Evolutionary conservation across 2,888 invertebrate genomes (phyloP), one percentile per base, ranked within the genome.

Genomic region (Margaritifera margaritifera): DNA sequence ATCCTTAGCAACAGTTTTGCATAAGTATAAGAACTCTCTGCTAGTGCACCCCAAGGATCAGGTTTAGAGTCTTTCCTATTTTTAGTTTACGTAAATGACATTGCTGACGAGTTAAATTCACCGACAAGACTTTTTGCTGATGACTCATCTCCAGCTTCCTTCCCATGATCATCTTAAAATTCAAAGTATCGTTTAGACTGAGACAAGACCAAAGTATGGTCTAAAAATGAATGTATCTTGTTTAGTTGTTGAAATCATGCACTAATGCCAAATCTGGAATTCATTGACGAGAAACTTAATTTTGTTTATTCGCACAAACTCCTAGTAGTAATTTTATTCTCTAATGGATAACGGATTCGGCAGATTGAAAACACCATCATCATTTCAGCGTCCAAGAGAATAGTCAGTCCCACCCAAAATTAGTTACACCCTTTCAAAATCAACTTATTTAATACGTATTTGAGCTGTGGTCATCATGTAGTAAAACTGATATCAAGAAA

Each of bases 11-110:
- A 42, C 20, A 24, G 59, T 5, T 62, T 22, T 42, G 68, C 72
- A 20, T 15, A 56, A 19, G 5, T 5, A 3, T 3, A 53, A 52
- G 5, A 15, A 15, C 20, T 68, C 24, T 20, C 20, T n/a, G 62
- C 59, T 22, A 55, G 63, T 18, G 66, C 64, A 1, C 66, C 69
- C 19, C 72, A 66, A 20, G 69, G 69, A 20, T 69, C 69, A 19
- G 66, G 62, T 19, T 31, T 72, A 50, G 72, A 69, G 2, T 62
- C 66, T 2, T 27, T 72, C 3, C 27, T 72, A 4, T 68, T 72
- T 57, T 27, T 72, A 1, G n/a, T 69, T n/a, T 69, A 72, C 52
- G 52, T 67, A 57, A 72, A 70, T 19, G 66, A 70, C 22, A 60
- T 70, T 24, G 42, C 64, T 19, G 64, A 56, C 24, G 31, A 50